These are phyloP conservation scores for Anastrepha ludens DNA, from an alignment of 1,140 invertebrate species.

Conservation along the genomic window DNA sequence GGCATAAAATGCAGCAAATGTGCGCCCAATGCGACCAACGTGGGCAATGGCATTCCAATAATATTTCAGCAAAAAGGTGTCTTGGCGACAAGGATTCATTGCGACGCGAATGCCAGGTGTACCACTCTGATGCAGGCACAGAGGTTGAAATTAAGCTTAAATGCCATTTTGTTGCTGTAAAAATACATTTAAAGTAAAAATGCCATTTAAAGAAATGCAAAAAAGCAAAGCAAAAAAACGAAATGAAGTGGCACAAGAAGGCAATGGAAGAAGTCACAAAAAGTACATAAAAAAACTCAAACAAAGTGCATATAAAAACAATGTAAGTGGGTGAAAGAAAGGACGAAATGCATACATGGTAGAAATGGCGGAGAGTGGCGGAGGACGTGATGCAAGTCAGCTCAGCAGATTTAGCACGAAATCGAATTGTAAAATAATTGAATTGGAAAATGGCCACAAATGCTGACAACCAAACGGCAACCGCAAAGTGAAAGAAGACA, in stretches of 20 bases:
- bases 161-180: slow-evolving; percentile 25
- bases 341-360: neutral
- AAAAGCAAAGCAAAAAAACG: neutral
- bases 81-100: slow-evolving; percentile 27
- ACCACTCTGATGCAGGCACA: neutral
- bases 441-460: slow-evolving; percentile 55
- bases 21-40: slow-evolving; percentile 22
- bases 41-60: slow-evolving; percentile 33
- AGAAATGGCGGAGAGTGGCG: neutral
- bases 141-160: slow-evolving; percentile 33
- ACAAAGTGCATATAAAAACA: neutral
- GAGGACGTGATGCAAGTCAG: neutral
- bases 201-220: slow-evolving; percentile 50
- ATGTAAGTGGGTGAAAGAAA: slow-evolving; percentile 43
- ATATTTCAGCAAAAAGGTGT: slow-evolving; percentile 19
- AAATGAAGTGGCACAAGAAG: slow-evolving; percentile 23
- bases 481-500: slow-evolving; percentile 15
- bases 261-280: neutral
- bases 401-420: slow-evolving; percentile 49
- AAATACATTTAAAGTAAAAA: slow-evolving; percentile 21
- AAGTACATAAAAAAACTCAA: neutral
- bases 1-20: slow-evolving; percentile 12
- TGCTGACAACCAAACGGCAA: slow-evolving; percentile 49
- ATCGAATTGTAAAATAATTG: slow-evolving; percentile 55
- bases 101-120: slow-evolving; percentile 31